Evolutionary conservation across 1,140 invertebrate species (phyloP), one percentile per base, ranked within the genome.

Genomic region (Tetraneura akinire): DNA sequence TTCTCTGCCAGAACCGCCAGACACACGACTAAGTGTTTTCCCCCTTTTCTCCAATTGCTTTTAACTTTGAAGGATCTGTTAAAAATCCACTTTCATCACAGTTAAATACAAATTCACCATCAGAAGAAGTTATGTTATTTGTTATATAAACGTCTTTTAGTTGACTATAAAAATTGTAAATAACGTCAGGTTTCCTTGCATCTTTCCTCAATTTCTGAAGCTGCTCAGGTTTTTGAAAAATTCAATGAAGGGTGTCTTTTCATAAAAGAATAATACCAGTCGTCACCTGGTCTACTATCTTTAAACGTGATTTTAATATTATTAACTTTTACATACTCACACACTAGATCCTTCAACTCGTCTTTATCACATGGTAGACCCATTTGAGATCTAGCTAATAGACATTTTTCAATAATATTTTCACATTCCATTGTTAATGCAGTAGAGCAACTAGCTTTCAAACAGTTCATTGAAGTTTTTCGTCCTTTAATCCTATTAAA

Each of bases 1-100:
- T 60, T 82, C 80, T 42, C 83, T 76, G 3, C 84, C 85, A 81
- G 81, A 83, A 26, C 84, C 84, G 55, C 83, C 82, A 57, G 78
- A 83, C 11, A 82, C 82, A 71, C 84, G 74, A 74, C 80, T 71
- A 11, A 84, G 78, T 57, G 81, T 45, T 62, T 83, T 45, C 18
- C 83, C 84, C 81, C n/a, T 85, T 85, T 80, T 55, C 78, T 3
- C 83, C 83, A 76, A 85, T 80, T 14, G 62, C 83, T 82, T 80
- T 82, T 21, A 53, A 55, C 13, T 37, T 32, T 32, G 62, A 66
- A n/a, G 62, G 62, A 42, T 66, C 62, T 10, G 62, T 66, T 42
- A 16, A 10, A 42, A 66, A 66, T n/a, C 62, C 32, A 66, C 62
- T 66, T 66, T 66, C 62, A 42, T 66, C 32, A 21, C 29, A 37